Conservation (phyloP, 2,888 invertebrate species). For the Papilio demoleus region DNA sequence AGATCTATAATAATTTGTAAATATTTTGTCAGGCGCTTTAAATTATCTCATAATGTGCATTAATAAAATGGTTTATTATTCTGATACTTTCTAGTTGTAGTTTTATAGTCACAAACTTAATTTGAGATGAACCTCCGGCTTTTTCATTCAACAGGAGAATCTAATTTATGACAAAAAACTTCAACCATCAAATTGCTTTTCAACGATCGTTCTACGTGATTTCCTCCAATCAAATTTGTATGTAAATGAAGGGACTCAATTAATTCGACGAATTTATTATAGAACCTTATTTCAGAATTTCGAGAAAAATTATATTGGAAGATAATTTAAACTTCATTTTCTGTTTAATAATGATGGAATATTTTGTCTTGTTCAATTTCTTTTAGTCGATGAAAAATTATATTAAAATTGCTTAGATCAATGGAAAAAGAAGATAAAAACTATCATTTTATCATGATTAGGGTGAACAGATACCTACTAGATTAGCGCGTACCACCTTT, state of each 20-base stretch:
- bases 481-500: too few species aligned
- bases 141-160: neutral
- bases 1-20: too few species aligned
- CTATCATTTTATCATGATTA: too few species aligned
- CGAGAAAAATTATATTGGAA: neutral
- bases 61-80: neutral
- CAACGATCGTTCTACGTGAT: constrained; percentile 20
- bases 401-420: neutral
- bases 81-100: too few species aligned
- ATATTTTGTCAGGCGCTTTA: too few species aligned
- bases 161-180: constrained; percentile 8
- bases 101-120: too few species aligned
- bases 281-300: constrained; percentile 5
- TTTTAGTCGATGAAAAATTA: neutral
- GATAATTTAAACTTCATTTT: constrained; percentile 10
- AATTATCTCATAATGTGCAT: neutral
- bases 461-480: too few species aligned
- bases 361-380: neutral
- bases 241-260: constrained; percentile 23
- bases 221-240: constrained; percentile 23
- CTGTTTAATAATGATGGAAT: constrained; percentile 2
- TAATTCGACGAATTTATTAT: constrained; percentile 16
- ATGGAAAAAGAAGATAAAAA: neutral
- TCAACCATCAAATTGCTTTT: constrained; percentile 17
- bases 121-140: neutral